These are phyloP conservation scores for Ophiodon elongatus DNA, from an alignment of 2,113 vertebrate species.

Conservation along the genomic window DNA sequence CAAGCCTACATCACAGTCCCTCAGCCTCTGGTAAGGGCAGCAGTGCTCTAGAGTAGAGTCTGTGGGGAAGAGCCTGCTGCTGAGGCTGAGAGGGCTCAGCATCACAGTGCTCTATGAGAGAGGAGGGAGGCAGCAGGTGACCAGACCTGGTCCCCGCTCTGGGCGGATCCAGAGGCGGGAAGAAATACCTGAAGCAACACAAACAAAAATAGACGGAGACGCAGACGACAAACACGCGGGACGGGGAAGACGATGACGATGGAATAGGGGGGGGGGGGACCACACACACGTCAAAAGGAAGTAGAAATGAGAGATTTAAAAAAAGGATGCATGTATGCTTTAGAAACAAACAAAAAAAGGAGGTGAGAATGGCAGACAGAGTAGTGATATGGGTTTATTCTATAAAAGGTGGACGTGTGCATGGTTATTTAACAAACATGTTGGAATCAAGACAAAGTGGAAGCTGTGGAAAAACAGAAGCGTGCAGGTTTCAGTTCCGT, in stretches of 20 bases:
- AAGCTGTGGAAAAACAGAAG: slow-evolving; percentile 5
- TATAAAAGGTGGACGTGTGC: slow-evolving; percentile 5
- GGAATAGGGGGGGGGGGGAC: slow-evolving; percentile 41
- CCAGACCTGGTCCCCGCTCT: slow-evolving; percentile 91
- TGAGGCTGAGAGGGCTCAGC: slow-evolving; percentile 88
- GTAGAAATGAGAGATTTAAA: slow-evolving; percentile 56
- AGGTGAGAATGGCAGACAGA: slow-evolving; percentile 16
- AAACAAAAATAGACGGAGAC: slow-evolving; percentile 73
- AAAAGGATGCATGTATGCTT: slow-evolving; percentile 13
- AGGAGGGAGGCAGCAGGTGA: slow-evolving; percentile 92
- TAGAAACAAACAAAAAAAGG: slow-evolving; percentile 29
- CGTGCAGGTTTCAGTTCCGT: slow-evolving; percentile 19
- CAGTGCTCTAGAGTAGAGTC: slow-evolving; percentile 70
- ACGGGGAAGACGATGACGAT: slow-evolving; percentile 44
- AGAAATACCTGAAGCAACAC: slow-evolving; percentile 95
- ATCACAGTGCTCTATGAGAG: slow-evolving; percentile 92
- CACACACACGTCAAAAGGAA: slow-evolving; percentile 57
- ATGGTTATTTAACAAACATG: neutral
- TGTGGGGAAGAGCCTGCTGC: slow-evolving; percentile 83
- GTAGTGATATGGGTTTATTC: neutral
- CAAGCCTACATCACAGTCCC: slow-evolving; percentile 35
- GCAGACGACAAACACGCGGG: slow-evolving; percentile 84
- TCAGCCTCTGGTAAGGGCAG: slow-evolving; percentile 73
- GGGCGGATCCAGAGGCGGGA: slow-evolving; percentile 94
- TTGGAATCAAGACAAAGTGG: neutral